phyloP scores from a whole-genome alignment of 2,797 vertebrate genomes.

The Threskiornis aethiopicus region DNA sequence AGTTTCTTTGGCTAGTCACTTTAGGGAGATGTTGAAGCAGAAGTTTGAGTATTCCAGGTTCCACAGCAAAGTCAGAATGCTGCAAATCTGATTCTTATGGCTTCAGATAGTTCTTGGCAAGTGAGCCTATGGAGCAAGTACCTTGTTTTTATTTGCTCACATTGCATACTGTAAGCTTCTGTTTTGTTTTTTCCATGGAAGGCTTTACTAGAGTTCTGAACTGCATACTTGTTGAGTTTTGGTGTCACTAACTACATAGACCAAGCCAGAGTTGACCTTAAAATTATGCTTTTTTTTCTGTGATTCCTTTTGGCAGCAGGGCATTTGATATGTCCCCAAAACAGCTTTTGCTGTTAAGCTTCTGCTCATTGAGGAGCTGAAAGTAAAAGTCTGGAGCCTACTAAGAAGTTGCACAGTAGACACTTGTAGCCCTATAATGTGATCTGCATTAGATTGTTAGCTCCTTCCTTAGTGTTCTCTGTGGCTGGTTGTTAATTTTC shows the following conservation, averaged over 20 bases:
- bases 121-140: not conserved
- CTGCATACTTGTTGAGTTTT: not conserved
- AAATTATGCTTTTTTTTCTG: not conserved
- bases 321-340: not conserved
- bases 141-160: not conserved
- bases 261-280: not conserved
- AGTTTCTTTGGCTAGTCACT: not conserved
- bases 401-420: not conserved
- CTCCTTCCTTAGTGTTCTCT: not conserved
- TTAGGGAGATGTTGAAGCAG: not conserved
- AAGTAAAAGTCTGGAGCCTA: not conserved
- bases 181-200: not conserved
- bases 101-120: not conserved
- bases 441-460: not conserved
- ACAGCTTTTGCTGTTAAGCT: not conserved
- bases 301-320: not conserved
- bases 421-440: rapidly evolving
- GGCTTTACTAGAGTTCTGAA: not conserved
- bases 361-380: not conserved
- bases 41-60: not conserved
- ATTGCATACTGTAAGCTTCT: not conserved
- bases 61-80: not conserved
- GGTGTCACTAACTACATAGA: not conserved
- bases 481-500: not conserved
- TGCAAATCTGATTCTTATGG: not conserved